Evolutionary conservation across 2,113 vertebrate genomes (phyloP).

Genomic region (Bombycilla garrulus): DNA sequence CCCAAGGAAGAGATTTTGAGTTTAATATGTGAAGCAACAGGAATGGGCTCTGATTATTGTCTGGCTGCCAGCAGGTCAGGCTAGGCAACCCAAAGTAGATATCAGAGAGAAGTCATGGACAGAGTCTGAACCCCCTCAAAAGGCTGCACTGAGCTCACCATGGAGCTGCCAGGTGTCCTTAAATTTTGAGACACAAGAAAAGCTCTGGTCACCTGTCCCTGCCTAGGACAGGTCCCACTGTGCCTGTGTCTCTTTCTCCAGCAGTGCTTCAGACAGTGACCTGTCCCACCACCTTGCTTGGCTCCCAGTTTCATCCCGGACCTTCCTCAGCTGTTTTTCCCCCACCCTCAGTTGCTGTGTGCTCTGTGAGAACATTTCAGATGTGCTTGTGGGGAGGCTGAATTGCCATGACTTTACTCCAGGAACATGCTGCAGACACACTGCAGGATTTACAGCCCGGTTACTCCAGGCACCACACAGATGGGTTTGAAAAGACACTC

Average conservation of each 20-base stretch:
- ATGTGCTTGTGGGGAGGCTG: not conserved
- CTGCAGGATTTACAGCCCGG: not conserved
- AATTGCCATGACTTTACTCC: not conserved
- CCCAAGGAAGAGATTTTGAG: not conserved
- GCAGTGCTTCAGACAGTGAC: not conserved
- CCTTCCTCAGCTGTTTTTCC: not conserved
- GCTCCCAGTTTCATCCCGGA: not conserved
- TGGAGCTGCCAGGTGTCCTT: not conserved
- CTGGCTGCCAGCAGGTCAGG: not conserved
- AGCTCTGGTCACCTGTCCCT: not conserved
- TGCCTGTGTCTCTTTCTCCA: not conserved
- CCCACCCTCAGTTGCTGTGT: accelerated
- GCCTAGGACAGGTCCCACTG: not conserved
- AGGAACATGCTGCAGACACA: accelerated
- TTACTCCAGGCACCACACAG: not conserved
- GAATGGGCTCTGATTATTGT: too few relatives aligned
- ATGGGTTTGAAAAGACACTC: not conserved
- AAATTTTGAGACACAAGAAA: not conserved
- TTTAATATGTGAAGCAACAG: not conserved
- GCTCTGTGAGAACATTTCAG: not conserved
- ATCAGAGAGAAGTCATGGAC: not conserved
- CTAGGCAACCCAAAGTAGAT: not conserved
- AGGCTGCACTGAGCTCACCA: not conserved
- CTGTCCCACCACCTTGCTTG: not conserved
- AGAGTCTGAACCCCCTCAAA: not conserved